Percentiles rank a stretch among this genome's conserved stretches.
phyloP scores from a whole-genome alignment of 2,113 vertebrate genomes.

The Coptodon rendalli region DNA sequence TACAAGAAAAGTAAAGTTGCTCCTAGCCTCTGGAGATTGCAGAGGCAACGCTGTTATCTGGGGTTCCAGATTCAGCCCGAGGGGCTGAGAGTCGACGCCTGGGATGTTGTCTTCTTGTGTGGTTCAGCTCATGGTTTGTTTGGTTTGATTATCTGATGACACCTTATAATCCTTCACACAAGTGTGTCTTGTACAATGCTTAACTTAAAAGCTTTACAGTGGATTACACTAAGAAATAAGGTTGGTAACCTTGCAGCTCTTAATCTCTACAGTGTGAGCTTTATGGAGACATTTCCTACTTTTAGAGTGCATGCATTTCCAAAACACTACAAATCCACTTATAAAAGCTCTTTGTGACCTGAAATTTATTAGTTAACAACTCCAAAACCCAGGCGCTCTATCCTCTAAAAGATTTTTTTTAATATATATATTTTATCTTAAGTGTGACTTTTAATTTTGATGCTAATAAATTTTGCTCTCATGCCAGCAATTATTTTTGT shows the following conservation, averaged over 20 bases:
- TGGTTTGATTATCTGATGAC: slow-evolving; percentile 55
- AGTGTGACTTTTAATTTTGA: slow-evolving; percentile 5
- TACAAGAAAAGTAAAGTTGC: neutral
- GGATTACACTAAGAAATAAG: slow-evolving; percentile 44
- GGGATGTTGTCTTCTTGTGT: slow-evolving; percentile 38
- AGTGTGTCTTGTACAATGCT: slow-evolving; percentile 10
- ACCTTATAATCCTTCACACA: slow-evolving; percentile 41
- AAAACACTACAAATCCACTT: slow-evolving; percentile 2
- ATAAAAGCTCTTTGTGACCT: neutral
- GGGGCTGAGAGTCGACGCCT: slow-evolving; percentile 1
- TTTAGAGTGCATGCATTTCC: neutral
- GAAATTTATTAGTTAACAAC: neutral
- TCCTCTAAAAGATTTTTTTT: neutral
- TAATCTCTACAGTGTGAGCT: slow-evolving; percentile 11
- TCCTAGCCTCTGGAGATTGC: neutral
- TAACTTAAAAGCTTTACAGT: slow-evolving; percentile 42
- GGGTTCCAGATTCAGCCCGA: slow-evolving; percentile 34
- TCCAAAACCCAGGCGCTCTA: neutral
- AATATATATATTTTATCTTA: neutral
- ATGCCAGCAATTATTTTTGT: slow-evolving; percentile 7
- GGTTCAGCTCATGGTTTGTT: slow-evolving; percentile 25
- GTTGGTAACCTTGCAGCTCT: slow-evolving; percentile 21
- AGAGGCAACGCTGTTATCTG: slow-evolving; percentile 30
- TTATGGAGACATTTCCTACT: neutral
- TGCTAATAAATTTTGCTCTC: neutral